These are phyloP conservation scores for Lasioglossum marginatum DNA, from an alignment of 2,888 invertebrate species.

Conservation along the genomic window DNA sequence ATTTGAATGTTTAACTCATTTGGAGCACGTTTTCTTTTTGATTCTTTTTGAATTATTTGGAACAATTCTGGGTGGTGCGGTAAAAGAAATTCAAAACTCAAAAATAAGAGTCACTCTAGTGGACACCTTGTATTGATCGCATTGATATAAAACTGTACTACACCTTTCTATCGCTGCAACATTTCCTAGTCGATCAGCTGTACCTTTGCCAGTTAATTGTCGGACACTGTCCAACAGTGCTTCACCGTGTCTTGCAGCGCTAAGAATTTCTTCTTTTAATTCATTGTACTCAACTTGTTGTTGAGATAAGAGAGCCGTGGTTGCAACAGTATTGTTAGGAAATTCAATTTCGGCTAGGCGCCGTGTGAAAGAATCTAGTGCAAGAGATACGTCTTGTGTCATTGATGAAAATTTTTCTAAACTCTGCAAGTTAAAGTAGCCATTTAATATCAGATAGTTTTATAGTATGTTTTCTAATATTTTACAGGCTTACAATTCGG, in stretches of 20 bases:
- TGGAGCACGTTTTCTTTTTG: too few relatives aligned
- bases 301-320: slow-evolving; percentile 93
- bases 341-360: slow-evolving; percentile 96
- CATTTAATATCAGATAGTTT: background rate
- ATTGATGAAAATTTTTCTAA: slow-evolving; percentile 97
- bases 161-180: slow-evolving; percentile 96
- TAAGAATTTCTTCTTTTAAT: slow-evolving; percentile 93
- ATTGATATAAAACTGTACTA: slow-evolving; percentile 11
- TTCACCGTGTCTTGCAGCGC: slow-evolving; percentile 95
- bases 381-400: slow-evolving; percentile 95
- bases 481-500: slow-evolving; percentile 90
- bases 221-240: slow-evolving; percentile 91
- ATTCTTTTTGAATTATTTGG: too few relatives aligned
- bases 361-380: slow-evolving; percentile 94
- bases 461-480: background rate
- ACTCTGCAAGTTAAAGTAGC: slow-evolving; percentile 87
- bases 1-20: too few relatives aligned
- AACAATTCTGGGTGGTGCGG: too few relatives aligned
- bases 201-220: slow-evolving; percentile 85
- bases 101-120: too few relatives aligned
- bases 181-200: slow-evolving; percentile 91
- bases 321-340: slow-evolving; percentile 96
- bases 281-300: slow-evolving; percentile 90
- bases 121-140: background rate
- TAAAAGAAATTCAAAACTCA: too few relatives aligned